Conservation (phyloP, 2,797 vertebrate genomes). For the Agapornis canus region DNA sequence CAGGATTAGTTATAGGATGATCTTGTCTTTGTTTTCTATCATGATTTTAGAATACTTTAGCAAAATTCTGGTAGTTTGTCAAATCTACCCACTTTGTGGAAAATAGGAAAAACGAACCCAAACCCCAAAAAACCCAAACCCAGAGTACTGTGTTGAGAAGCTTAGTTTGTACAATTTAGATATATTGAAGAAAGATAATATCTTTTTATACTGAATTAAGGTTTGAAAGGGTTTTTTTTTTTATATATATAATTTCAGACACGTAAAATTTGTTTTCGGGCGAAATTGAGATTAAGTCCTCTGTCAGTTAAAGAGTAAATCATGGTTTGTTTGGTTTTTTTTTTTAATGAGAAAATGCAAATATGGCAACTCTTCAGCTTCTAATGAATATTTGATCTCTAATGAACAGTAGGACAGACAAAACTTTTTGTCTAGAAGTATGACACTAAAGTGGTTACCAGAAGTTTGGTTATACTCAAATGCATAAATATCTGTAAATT, state of each 20-base stretch:
- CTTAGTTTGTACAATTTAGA: background rate
- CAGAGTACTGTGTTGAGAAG: background rate
- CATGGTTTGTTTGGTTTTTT: conserved; percentile 19
- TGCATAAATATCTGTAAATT: background rate
- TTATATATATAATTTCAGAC: background rate
- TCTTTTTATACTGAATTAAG: background rate
- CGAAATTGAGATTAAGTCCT: background rate
- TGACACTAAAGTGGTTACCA: background rate
- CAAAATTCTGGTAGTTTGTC: background rate
- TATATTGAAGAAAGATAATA: background rate
- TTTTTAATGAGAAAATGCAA: conserved; percentile 48
- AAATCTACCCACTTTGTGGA: background rate
- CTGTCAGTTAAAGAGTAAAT: conserved; percentile 6
- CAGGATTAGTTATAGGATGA: background rate
- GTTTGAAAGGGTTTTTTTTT: background rate
- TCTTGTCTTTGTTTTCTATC: background rate
- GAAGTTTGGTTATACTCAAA: background rate
- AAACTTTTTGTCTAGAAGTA: background rate
- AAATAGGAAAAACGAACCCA: background rate
- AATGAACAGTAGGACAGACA: background rate
- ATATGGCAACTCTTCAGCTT: conserved; percentile 10
- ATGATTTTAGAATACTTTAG: background rate
- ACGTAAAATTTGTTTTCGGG: background rate
- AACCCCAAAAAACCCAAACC: too few species aligned
- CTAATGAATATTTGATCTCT: conserved; percentile 39